A percentile compares a stretch with the other conserved stretches of the same genome.
Evolutionary conservation across 2,797 vertebrate genomes (phyloP).

Genomic region (Heliangelus exortis): DNA sequence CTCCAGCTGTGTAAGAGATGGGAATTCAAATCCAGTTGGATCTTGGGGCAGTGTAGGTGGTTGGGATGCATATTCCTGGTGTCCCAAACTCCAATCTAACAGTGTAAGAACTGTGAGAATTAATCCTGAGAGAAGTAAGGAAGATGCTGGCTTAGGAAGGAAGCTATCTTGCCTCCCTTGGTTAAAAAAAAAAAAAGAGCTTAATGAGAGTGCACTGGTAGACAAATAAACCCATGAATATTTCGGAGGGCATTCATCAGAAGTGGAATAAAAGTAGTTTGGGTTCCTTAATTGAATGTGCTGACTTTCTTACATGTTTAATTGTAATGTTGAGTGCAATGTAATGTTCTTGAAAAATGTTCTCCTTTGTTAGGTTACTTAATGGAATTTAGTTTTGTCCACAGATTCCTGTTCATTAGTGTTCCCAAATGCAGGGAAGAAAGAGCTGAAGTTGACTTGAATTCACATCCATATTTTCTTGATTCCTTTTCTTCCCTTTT

Average conservation of each 20-base stretch:
- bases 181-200: not conserved
- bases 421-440: not conserved
- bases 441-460: not conserved
- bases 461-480: not conserved
- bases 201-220: not conserved
- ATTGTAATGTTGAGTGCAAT: not conserved
- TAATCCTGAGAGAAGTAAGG: not conserved
- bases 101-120: not conserved
- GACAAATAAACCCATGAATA: not conserved
- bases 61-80: not conserved
- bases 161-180: not conserved
- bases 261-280: not conserved
- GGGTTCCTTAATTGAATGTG: not conserved
- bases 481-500: not conserved
- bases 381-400: not conserved
- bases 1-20: not conserved
- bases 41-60: not conserved
- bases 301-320: not conserved
- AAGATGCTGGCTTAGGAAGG: not conserved
- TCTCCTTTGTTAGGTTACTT: not conserved
- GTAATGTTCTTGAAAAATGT: not conserved
- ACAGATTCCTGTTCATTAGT: not conserved
- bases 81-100: not conserved
- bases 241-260: not conserved
- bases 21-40: not conserved